Conservation (phyloP, 1,140 invertebrate genomes). For the Zaprionus ornatus region DNA sequence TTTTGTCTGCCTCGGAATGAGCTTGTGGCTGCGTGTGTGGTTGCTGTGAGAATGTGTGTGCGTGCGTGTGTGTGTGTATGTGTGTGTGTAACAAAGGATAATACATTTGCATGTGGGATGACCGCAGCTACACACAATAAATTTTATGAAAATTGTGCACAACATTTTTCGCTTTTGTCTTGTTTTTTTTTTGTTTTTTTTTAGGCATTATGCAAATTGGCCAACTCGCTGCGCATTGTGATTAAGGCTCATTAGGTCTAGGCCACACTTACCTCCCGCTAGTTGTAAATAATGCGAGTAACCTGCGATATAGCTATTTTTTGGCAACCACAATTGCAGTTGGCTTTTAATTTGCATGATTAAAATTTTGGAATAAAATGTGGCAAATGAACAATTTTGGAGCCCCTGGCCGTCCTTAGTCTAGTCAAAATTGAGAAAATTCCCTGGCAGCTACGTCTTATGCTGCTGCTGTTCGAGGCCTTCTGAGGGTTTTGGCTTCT, state of each 20-base stretch:
- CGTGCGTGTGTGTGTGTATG: conserved; percentile 25
- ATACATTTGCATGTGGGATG: conserved; percentile 64
- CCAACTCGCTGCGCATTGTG: conserved; percentile 29
- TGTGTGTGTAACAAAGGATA: conserved; percentile 56
- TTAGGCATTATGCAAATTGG: conserved; percentile 12
- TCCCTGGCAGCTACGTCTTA: neutral
- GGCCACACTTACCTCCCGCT: neutral
- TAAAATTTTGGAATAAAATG: conserved; percentile 29
- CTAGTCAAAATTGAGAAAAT: neutral
- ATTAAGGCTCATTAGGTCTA: conserved; percentile 60
- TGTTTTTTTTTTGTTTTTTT: neutral
- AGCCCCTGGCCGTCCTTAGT: neutral
- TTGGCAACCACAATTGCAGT: neutral
- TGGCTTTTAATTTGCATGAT: conserved; percentile 13
- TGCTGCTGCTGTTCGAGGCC: neutral
- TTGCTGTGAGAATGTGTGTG: conserved; percentile 12
- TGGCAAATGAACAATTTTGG: neutral
- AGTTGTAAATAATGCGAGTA: neutral
- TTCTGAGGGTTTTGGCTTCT: neutral
- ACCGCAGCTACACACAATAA: conserved; percentile 59
- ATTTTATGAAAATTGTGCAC: conserved; percentile 66
- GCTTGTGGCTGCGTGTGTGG: conserved; percentile 44
- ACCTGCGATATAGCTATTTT: neutral
- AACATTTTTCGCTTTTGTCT: conserved; percentile 51
- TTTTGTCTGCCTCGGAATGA: conserved; percentile 70